These are phyloP conservation scores for human DNA, from an alignment of 2,113 vertebrate species.

Conservation along the genomic window GRCh38 chr13:109440001-109440500, in stretches of 20 bases:
- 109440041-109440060: too few relatives aligned
- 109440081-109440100: too few relatives aligned
- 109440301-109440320: background rate
- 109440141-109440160: too few relatives aligned
- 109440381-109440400: background rate
- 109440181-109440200: too few relatives aligned
- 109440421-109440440: background rate
- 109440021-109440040: too few relatives aligned
- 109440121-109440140: too few relatives aligned
- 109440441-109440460: background rate
- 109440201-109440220: background rate
- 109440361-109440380: background rate
- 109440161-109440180: too few relatives aligned
- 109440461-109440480: background rate
- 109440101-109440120: too few relatives aligned
- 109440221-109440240: background rate
- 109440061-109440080: too few relatives aligned
- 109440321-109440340: background rate
- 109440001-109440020: too few relatives aligned
- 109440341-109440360: background rate
- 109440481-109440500: background rate
- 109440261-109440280: background rate
- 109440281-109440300: background rate
- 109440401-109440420: background rate
- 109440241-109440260: background rate